Evolutionary conservation across 2,888 invertebrate species (phyloP).

Genomic region (Myathropa florea): DNA sequence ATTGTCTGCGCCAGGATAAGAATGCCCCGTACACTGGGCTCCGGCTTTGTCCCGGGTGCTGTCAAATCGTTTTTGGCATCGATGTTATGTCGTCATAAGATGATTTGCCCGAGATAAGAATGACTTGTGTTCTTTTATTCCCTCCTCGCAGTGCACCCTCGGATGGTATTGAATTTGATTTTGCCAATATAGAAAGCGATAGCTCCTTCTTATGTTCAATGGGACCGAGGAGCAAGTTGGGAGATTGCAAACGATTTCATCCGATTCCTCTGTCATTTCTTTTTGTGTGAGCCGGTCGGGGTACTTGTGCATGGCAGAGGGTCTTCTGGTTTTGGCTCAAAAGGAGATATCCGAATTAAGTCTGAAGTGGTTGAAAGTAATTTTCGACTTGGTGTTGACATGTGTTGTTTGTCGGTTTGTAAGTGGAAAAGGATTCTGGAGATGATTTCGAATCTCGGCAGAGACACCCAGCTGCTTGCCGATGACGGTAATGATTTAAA

Average conservation of each 20-base stretch:
- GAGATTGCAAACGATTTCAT: slow-evolving; percentile 31
- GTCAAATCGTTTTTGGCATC: slow-evolving; percentile 58
- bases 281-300: slow-evolving; percentile 5
- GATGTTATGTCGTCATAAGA: slow-evolving; percentile 42
- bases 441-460: slow-evolving; percentile 24
- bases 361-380: slow-evolving; percentile 53
- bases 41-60: slow-evolving; percentile 42
- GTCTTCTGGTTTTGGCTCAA: slow-evolving; percentile 31
- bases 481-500: slow-evolving; percentile 20
- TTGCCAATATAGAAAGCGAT: slow-evolving; percentile 46
- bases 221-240: slow-evolving; percentile 9
- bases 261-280: slow-evolving; percentile 19
- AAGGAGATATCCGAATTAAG: slow-evolving; percentile 51
- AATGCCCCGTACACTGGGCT: slow-evolving; percentile 25
- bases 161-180: slow-evolving; percentile 51
- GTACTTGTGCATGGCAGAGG: neutral
- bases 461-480: neutral
- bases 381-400: slow-evolving; percentile 58
- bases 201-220: slow-evolving; percentile 31
- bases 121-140: slow-evolving; percentile 9
- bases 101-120: slow-evolving; percentile 46
- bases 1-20: slow-evolving; percentile 42
- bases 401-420: slow-evolving; percentile 49
- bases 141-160: neutral
- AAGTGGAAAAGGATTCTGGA: slow-evolving; percentile 27